A percentile compares a stretch with the other conserved stretches of the same genome.
Evolutionary conservation across 1,140 invertebrate genomes (phyloP).

Genomic region (Trichoplusia ni): DNA sequence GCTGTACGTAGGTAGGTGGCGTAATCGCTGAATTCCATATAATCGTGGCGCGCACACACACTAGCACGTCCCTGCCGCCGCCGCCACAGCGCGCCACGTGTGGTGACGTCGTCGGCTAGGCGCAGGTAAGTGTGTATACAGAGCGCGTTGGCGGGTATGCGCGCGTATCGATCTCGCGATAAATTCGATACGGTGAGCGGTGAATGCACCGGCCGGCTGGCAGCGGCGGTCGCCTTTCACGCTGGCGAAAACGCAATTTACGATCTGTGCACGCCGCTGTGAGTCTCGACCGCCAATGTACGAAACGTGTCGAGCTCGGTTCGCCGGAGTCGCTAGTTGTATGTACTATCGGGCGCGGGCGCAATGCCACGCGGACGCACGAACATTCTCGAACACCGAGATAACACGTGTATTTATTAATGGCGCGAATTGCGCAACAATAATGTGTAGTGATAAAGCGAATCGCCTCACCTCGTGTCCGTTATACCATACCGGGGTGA

Average conservation of each 20-base stretch:
- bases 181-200: slow-evolving; percentile 68
- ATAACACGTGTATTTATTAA: slow-evolving; percentile 66
- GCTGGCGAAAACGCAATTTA: slow-evolving; percentile 58
- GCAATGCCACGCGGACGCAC: slow-evolving; percentile 56
- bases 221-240: slow-evolving; percentile 66
- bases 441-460: slow-evolving; percentile 50
- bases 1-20: slow-evolving; percentile 56
- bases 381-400: slow-evolving; percentile 68
- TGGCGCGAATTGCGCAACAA: slow-evolving; percentile 57
- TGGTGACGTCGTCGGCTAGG: slow-evolving; percentile 53
- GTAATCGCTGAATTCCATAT: slow-evolving; percentile 68
- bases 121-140: slow-evolving; percentile 47
- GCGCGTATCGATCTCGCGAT: slow-evolving; percentile 70
- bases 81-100: slow-evolving; percentile 48
- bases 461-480: slow-evolving; percentile 29
- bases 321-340: slow-evolving; percentile 17
- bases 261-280: slow-evolving; percentile 39
- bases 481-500: slow-evolving; percentile 43
- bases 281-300: slow-evolving; percentile 30
- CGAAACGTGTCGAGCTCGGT: slow-evolving; percentile 32
- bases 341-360: slow-evolving; percentile 36
- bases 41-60: slow-evolving; percentile 55
- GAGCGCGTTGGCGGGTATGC: slow-evolving; percentile 39
- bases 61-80: slow-evolving; percentile 32
- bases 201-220: slow-evolving; percentile 58